Evolutionary conservation across 2,113 vertebrate species (phyloP), one percentile per base, ranked within the genome.

Genomic region (Aythya baeri): DNA sequence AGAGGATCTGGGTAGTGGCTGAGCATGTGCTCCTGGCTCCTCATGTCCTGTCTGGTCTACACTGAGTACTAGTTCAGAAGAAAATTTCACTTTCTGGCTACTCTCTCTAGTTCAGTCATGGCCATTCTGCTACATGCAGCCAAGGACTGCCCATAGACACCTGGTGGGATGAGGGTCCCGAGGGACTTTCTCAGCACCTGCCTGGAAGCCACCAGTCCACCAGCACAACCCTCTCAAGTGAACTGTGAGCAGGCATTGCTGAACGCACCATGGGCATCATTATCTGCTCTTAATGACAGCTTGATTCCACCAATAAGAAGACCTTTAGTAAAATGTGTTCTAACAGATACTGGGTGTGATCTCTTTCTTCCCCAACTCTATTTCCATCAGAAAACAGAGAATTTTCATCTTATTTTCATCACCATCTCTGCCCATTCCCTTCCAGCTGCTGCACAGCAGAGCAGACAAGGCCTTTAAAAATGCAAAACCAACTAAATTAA

Each of bases 41-140:
- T 38, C 31, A 32, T 7, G 0, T 58, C 26, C 38, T 66, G 15
- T 34, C 38, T 0, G 0, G 6, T 22, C 29, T 32, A 67, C 65
- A 44, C 8, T 27, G 41, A 58, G 17, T n/a, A 10, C 29, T 44
- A 27, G 12, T 44, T 32, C 41, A n/a, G 31, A 25, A 46, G 41
- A 58, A 75, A 76, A 43, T 27, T 46, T 76, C 41, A n/a, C 38
- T 59, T 59, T 75, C 31, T 23, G n/a, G 12, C 16, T 34, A 26
- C 13, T 26, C 12, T 34, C 25, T 27, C 55, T 26, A 14, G 17
- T 44, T 59, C 32, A n/a, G 16, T 25, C 20, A 22, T 49, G 21
- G 15, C n/a, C 46, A n/a, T 26, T 66, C 41, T 66, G 38, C 49
- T 76, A 27, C 7, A 0, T 38, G 23, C 41, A 43, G 52, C 34